These are phyloP conservation scores for Myripristis murdjan DNA, from an alignment of 2,797 vertebrate genomes.

Conservation along the genomic window DNA sequence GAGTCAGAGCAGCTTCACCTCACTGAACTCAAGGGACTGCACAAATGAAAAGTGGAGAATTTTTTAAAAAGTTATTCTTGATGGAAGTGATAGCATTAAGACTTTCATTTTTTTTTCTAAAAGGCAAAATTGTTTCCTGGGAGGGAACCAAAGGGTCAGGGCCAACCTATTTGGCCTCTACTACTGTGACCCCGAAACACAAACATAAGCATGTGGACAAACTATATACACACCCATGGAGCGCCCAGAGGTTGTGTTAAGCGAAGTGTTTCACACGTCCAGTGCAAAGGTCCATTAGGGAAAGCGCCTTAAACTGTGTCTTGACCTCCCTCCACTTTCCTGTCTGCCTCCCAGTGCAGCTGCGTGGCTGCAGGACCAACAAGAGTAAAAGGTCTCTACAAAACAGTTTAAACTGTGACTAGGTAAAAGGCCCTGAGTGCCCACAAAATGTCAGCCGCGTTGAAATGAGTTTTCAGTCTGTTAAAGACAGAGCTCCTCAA, in stretches of 20 bases:
- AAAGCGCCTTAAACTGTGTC: constrained; percentile 64
- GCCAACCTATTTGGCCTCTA: constrained; percentile 58
- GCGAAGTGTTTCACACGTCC: constrained; percentile 78
- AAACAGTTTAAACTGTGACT: constrained; percentile 55
- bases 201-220: background rate
- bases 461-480: constrained; percentile 75
- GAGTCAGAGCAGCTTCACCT: background rate
- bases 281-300: constrained; percentile 65
- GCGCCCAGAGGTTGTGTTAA: constrained; percentile 63
- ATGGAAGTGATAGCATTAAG: constrained; percentile 13
- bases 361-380: constrained; percentile 35
- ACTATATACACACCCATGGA: constrained; percentile 29
- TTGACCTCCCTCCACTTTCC: constrained; percentile 62
- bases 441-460: constrained; percentile 79
- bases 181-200: constrained; percentile 35
- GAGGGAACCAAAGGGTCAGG: constrained; percentile 28
- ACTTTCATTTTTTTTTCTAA: constrained; percentile 30
- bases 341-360: constrained; percentile 45
- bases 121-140: constrained; percentile 22
- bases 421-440: constrained; percentile 62
- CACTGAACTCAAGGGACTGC: background rate
- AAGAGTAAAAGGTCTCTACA: constrained; percentile 56
- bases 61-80: constrained; percentile 15
- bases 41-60: constrained; percentile 2
- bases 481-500: constrained; percentile 63